Percentiles rank a stretch among this genome's conserved stretches.
Conservation (phyloP, 2,888 invertebrate species). For the Oxystoma pomonae region DNA sequence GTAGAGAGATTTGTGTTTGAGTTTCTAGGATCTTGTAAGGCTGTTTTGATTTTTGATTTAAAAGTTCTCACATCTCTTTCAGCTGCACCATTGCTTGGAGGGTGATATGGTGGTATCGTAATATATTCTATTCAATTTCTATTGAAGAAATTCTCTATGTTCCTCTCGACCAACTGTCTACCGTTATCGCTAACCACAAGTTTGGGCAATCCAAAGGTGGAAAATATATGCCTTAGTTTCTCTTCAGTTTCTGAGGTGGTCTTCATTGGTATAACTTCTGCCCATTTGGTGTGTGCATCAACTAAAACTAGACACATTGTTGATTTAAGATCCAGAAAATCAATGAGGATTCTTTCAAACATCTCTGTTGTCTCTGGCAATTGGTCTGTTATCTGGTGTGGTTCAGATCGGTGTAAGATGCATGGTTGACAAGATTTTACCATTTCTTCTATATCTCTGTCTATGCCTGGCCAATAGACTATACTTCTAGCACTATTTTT, state of each 20-base stretch:
- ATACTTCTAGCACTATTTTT: no score
- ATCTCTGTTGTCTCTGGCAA: slow-evolving; percentile 30
- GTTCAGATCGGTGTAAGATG: no score
- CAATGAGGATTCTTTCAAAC: slow-evolving; percentile 43
- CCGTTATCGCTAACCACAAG: slow-evolving; percentile 31
- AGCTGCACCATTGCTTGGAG: no score
- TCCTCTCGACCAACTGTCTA: slow-evolving; percentile 26
- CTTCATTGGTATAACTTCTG: slow-evolving; percentile 35
- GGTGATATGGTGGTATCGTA: no score
- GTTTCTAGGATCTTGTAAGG: no score
- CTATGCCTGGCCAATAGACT: no score
- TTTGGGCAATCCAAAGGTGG: slow-evolving; percentile 29
- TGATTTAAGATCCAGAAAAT: slow-evolving; percentile 42
- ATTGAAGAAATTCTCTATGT: slow-evolving; percentile 27
- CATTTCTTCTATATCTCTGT: no score
- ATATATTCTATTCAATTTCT: slow-evolving; percentile 26
- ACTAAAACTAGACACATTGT: neutral
- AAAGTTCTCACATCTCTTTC: no score
- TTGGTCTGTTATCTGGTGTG: no score
- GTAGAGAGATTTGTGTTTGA: no score
- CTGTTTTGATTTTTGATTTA: no score
- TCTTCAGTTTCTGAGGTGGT: slow-evolving; percentile 9
- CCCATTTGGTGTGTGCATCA: slow-evolving; percentile 45
- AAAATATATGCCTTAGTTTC: slow-evolving; percentile 27
- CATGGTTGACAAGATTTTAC: no score